These are phyloP conservation scores for Acanthosepion pharaonis DNA, from an alignment of 2,888 invertebrate genomes.

Conservation along the genomic window DNA sequence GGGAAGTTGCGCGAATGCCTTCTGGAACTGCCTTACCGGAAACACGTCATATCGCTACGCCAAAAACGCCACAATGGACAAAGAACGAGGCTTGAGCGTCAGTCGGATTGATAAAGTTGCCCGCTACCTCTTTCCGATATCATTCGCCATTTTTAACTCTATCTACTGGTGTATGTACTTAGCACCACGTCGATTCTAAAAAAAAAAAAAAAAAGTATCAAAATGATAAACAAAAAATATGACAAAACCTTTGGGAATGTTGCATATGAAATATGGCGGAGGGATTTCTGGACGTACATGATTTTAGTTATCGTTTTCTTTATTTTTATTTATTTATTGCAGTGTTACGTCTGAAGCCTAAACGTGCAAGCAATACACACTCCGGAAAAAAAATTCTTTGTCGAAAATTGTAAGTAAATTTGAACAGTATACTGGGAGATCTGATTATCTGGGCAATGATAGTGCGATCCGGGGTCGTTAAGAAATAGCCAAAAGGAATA, in stretches of 20 bases:
- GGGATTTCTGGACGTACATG: too few species aligned
- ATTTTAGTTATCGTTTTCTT: too few species aligned
- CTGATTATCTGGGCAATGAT: too few species aligned
- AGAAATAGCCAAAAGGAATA: too few species aligned
- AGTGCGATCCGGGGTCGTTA: too few species aligned
- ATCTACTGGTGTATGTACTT: constrained; percentile 83
- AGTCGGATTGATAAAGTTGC: constrained; percentile 88
- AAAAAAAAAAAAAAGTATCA: not conserved
- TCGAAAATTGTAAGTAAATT: too few species aligned
- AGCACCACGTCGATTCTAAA: not conserved
- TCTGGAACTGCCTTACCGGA: constrained; percentile 64
- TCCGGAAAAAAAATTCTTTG: not conserved
- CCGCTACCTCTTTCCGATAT: constrained; percentile 86
- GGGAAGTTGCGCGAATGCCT: constrained; percentile 51
- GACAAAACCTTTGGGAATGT: too few species aligned
- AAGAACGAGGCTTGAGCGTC: constrained; percentile 80
- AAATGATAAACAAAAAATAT: too few species aligned
- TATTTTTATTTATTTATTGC: too few species aligned
- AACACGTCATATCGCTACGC: constrained; percentile 58
- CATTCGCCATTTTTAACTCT: constrained; percentile 88
- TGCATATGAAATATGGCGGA: too few species aligned
- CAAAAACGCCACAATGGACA: constrained; percentile 55
- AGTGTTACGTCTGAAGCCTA: too few species aligned
- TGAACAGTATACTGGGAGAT: too few species aligned
- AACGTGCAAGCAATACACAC: not conserved